Percentiles rank a stretch among this genome's conserved stretches.
Evolutionary conservation across 2,113 vertebrate genomes (phyloP).

Genomic region (Fulmarus glacialis): DNA sequence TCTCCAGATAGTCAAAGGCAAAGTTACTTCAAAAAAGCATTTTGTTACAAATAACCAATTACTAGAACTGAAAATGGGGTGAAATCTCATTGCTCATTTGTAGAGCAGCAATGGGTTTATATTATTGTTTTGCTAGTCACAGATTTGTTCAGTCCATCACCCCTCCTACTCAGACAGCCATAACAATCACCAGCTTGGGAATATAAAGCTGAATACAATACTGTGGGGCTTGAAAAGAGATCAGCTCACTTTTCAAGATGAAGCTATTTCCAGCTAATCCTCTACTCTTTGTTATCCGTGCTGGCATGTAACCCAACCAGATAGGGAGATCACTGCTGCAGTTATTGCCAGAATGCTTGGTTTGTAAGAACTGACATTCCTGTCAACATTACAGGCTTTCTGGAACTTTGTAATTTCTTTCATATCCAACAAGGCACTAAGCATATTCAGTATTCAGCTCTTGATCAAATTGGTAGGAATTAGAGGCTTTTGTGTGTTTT

Average conservation of each 20-base stretch:
- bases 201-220: not conserved
- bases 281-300: not conserved
- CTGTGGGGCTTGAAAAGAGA: not conserved
- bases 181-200: not conserved
- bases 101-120: not conserved
- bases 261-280: slow-evolving; percentile 15
- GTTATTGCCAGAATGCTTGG: not conserved
- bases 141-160: not conserved
- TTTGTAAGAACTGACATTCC: not conserved
- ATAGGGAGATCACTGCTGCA: not conserved
- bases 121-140: not conserved
- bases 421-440: not conserved
- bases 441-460: not conserved
- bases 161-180: not conserved
- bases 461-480: not conserved
- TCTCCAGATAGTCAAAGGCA: not conserved
- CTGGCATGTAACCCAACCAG: not conserved
- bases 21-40: not conserved
- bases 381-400: not conserved
- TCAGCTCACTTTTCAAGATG: not conserved
- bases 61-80: not conserved
- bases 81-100: not conserved
- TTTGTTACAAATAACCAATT: not conserved
- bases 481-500: not conserved
- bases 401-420: not conserved